Conservation (phyloP, 2,888 invertebrate species). For the Augiades crinisus region DNA sequence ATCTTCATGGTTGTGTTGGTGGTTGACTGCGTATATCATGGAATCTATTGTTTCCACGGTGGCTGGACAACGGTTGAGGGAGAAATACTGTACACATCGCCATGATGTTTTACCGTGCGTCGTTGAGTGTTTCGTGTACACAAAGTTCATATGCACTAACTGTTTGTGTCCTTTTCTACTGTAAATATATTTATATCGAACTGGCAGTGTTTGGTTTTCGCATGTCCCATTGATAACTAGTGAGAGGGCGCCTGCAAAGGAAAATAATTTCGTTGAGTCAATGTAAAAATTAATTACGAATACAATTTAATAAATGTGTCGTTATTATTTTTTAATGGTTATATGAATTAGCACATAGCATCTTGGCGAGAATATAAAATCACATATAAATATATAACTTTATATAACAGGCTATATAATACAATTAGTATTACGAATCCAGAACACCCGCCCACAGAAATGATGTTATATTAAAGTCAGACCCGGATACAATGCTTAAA, state of each 20-base stretch:
- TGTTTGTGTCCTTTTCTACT: conserved; percentile 79
- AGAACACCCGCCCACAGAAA: too few relatives aligned
- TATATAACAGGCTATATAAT: too few relatives aligned
- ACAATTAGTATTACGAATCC: too few relatives aligned
- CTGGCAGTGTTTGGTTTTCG: conserved; percentile 62
- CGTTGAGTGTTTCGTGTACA: conserved; percentile 78
- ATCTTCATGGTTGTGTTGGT: conserved; percentile 76
- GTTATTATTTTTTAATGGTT: too few relatives aligned
- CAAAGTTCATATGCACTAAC: conserved; percentile 77
- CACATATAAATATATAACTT: too few relatives aligned
- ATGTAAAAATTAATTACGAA: too few relatives aligned
- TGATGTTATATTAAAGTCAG: too few relatives aligned
- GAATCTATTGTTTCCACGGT: conserved; percentile 75
- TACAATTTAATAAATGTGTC: too few relatives aligned
- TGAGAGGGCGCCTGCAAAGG: conserved; percentile 70
- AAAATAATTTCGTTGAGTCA: conserved; percentile 30
- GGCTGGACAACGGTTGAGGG: conserved; percentile 75
- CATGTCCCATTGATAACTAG: conserved; percentile 66
- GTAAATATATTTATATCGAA: conserved; percentile 74
- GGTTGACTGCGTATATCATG: conserved; percentile 74
- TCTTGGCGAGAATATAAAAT: too few relatives aligned
- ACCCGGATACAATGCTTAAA: too few relatives aligned
- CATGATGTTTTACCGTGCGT: conserved; percentile 77
- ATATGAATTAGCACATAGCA: too few relatives aligned
- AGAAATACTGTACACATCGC: conserved; percentile 78